Conservation (phyloP, 2,113 vertebrate species). For the Heteronetta atricapilla region DNA sequence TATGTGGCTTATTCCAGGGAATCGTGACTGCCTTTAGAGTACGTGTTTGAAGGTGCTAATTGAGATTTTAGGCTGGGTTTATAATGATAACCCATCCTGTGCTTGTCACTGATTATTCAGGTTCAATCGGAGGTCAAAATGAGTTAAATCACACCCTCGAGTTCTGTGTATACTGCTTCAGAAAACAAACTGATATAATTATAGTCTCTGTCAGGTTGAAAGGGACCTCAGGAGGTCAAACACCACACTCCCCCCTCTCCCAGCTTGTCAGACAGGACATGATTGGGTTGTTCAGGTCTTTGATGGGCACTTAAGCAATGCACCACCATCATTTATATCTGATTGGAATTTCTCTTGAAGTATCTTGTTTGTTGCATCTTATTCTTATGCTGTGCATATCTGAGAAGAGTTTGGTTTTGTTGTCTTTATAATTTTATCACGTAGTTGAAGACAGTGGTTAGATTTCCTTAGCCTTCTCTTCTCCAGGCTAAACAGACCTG, state of each 20-base stretch:
- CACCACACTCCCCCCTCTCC: accelerated
- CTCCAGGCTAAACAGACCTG: neutral
- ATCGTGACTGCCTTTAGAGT: neutral
- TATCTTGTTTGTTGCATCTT: neutral
- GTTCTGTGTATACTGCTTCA: neutral
- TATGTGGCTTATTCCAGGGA: neutral
- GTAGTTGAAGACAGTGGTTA: neutral
- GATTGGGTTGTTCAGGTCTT: neutral
- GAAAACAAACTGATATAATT: neutral
- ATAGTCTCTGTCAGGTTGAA: neutral
- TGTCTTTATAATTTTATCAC: neutral
- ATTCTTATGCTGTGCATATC: neutral
- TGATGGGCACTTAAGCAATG: neutral
- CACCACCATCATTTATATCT: neutral
- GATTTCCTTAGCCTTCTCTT: neutral
- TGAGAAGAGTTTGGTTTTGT: neutral
- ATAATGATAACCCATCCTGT: neutral
- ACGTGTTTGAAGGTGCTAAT: neutral
- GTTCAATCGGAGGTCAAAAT: neutral
- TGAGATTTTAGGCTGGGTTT: neutral
- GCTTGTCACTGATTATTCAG: neutral
- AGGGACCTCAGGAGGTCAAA: neutral
- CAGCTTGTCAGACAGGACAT: neutral
- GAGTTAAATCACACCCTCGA: neutral
- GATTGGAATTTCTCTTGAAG: neutral